phyloP scores from a whole-genome alignment of 2,797 vertebrate genomes.

The Brachyrhaphis roseni region DNA sequence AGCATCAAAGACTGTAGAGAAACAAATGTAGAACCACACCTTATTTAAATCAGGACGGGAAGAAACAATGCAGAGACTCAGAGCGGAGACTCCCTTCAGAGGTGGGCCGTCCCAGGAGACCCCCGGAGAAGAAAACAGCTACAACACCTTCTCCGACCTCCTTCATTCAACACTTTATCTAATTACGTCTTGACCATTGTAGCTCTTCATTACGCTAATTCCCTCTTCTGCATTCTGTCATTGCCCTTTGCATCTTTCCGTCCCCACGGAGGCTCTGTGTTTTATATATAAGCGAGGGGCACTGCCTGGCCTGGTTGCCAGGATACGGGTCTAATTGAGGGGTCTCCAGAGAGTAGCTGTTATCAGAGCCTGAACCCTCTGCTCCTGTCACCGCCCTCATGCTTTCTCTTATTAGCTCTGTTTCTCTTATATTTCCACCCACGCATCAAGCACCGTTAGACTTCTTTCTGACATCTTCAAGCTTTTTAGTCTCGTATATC shows the following conservation, averaged over 20 bases:
- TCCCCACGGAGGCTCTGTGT: constrained; percentile 31
- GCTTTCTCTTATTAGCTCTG: constrained; percentile 37
- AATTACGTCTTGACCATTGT: constrained; percentile 27
- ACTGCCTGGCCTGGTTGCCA: constrained; percentile 81
- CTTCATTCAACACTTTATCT: constrained; percentile 36
- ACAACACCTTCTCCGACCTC: constrained; percentile 18
- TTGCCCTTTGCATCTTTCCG: constrained; percentile 43
- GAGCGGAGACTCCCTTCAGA: constrained; percentile 16
- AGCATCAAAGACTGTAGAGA: neutral
- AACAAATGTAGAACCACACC: constrained; percentile 22
- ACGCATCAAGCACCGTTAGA: constrained; percentile 11
- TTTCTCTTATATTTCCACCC: constrained; percentile 21
- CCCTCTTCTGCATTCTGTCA: constrained; percentile 22
- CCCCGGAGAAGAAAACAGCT: constrained; percentile 1
- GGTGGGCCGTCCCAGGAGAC: constrained; percentile 30
- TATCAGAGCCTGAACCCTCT: constrained; percentile 73
- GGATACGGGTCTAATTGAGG: constrained; percentile 83
- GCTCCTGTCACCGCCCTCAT: constrained; percentile 51
- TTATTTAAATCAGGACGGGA: constrained; percentile 16
- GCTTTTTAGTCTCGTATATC: constrained; percentile 4
- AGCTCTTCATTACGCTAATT: constrained; percentile 30
- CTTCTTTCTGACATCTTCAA: constrained; percentile 6
- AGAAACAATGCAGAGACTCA: neutral
- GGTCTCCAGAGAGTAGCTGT: constrained; percentile 77
- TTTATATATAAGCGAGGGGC: constrained; percentile 55